phyloP scores from a whole-genome alignment of 2,113 vertebrate genomes.

The Recurvirostra avosetta region DNA sequence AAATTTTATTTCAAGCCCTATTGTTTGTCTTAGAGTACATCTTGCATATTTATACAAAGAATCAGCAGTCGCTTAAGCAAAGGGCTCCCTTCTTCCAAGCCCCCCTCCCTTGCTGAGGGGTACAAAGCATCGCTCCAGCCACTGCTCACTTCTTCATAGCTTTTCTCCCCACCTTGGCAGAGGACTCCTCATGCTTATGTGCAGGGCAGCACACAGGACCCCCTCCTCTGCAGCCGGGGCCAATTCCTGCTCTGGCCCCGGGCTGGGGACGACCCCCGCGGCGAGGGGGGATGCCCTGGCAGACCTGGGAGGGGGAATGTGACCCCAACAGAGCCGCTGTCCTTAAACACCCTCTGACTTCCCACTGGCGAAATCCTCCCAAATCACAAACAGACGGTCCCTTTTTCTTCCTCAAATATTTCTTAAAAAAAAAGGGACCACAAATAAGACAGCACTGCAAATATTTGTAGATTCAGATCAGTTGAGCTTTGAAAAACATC shows the following conservation, averaged over 20 bases:
- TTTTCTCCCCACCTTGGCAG: fast-evolving
- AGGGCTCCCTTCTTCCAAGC: not conserved
- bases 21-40: not conserved
- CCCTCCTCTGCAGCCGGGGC: not conserved
- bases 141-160: fast-evolving
- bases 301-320: not conserved
- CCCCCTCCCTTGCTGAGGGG: not conserved
- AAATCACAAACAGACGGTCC: not conserved
- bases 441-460: not conserved
- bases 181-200: not conserved
- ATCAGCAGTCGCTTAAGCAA: fast-evolving
- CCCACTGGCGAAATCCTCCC: not conserved
- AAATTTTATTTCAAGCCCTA: not conserved
- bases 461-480: not conserved
- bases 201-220: not conserved
- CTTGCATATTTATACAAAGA: fast-evolving
- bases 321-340: fast-evolving
- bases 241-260: not conserved
- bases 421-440: not conserved
- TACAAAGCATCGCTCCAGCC: not conserved
- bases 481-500: not conserved
- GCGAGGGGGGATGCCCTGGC: fast-evolving
- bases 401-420: not conserved
- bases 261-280: fast-evolving
- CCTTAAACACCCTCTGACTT: not conserved